Conservation (phyloP, 2,113 vertebrate genomes). For the Ibidorhyncha struthersii region DNA sequence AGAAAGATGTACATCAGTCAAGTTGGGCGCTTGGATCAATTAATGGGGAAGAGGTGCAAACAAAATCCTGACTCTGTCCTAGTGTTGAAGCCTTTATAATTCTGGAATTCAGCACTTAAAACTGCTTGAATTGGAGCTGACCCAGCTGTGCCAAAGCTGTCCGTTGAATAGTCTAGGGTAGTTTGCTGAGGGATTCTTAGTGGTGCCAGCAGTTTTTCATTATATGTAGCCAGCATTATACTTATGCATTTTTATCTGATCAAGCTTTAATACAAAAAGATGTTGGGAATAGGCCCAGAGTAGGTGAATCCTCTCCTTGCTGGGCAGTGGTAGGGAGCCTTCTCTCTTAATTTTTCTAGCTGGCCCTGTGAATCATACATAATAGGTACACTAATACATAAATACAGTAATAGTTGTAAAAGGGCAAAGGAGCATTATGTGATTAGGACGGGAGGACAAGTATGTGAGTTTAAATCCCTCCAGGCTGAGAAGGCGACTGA, state of each 20-base stretch:
- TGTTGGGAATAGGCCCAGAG: background rate
- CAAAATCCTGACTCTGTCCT: background rate
- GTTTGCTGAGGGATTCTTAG: background rate
- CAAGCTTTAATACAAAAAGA: background rate
- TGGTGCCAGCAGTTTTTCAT: background rate
- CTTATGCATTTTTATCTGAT: background rate
- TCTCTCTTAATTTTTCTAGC: background rate
- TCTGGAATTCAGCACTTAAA: background rate
- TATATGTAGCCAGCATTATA: background rate
- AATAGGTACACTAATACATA: background rate
- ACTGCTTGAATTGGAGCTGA: background rate
- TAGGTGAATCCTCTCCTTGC: background rate
- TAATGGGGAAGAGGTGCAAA: background rate
- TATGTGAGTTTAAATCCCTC: background rate
- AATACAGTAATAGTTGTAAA: background rate
- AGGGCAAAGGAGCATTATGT: background rate
- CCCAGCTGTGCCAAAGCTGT: background rate
- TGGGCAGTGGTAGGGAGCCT: background rate
- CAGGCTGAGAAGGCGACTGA: background rate
- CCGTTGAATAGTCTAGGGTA: background rate
- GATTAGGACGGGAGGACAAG: background rate
- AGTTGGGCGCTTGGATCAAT: background rate
- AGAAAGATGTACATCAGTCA: background rate
- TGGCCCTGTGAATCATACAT: fast-evolving
- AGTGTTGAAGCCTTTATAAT: background rate